Evolutionary conservation across 2,113 vertebrate species (phyloP).

Genomic region (Vicugna pacos): DNA sequence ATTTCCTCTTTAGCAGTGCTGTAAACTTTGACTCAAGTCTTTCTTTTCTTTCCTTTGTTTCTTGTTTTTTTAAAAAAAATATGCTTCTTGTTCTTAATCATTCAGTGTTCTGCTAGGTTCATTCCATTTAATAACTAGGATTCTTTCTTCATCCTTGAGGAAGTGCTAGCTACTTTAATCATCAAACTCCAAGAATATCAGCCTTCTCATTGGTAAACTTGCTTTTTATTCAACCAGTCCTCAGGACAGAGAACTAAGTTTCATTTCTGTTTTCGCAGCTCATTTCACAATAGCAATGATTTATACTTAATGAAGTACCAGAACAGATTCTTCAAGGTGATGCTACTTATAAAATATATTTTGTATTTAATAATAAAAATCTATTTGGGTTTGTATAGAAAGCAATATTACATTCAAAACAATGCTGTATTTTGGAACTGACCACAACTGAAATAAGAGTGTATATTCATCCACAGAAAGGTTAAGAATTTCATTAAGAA

Average conservation of each 20-base stretch:
- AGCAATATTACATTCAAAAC: background rate
- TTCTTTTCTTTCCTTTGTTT: background rate
- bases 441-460: background rate
- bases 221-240: background rate
- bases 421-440: background rate
- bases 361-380: constrained; percentile 41
- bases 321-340: background rate
- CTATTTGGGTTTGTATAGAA: background rate
- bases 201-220: background rate
- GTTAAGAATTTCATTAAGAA: background rate
- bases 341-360: background rate
- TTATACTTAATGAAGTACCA: background rate
- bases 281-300: constrained; percentile 6
- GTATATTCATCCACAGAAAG: background rate
- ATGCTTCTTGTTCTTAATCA: background rate
- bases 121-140: constrained; percentile 29
- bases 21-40: background rate
- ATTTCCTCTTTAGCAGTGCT: constrained; percentile 64
- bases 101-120: background rate
- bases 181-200: background rate
- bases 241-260: background rate
- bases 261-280: constrained; percentile 44
- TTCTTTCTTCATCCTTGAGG: constrained; percentile 31
- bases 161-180: background rate
- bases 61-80: background rate